phyloP scores from a whole-genome alignment of 1,140 invertebrate genomes.

The roundworm (Caenorhabditis elegans) region DNA sequence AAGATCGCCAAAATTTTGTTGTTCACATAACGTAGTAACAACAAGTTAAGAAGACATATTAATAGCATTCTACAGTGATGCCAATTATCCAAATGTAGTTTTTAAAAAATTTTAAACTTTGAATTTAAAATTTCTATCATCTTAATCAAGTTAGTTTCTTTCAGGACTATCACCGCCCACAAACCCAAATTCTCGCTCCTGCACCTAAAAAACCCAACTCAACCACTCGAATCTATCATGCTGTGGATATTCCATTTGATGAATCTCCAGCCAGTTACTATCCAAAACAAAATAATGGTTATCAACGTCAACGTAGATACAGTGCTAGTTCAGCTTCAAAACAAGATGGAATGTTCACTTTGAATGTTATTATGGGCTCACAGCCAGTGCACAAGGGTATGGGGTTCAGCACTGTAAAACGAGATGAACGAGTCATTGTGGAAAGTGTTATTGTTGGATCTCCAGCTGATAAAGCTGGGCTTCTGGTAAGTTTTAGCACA shows the following conservation, averaged over 20 bases:
- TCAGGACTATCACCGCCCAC: neutral
- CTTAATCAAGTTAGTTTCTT: neutral
- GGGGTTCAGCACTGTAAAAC: conserved; percentile 39
- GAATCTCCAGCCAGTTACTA: conserved; percentile 29
- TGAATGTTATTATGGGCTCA: conserved; percentile 36
- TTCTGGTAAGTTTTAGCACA: conserved; percentile 19
- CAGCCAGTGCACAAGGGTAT: conserved; percentile 45
- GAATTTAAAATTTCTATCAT: too few relatives aligned
- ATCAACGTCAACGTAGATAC: neutral
- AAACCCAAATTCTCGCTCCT: neutral
- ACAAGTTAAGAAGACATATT: too few relatives aligned
- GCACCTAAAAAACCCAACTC: neutral
- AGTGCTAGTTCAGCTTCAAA: neutral
- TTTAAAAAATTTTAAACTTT: too few relatives aligned
- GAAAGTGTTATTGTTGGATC: conserved; percentile 40
- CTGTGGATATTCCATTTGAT: conserved; percentile 43
- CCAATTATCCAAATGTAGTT: too few relatives aligned
- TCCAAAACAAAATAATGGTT: conserved; percentile 18
- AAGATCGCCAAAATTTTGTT: too few relatives aligned
- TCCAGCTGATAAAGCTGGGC: conserved; percentile 30
- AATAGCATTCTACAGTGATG: too few relatives aligned
- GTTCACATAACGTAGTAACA: too few relatives aligned
- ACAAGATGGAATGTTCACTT: conserved; percentile 35
- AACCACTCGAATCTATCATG: conserved; percentile 20
- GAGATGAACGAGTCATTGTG: conserved; percentile 25